Evolutionary conservation across 2,888 invertebrate genomes (phyloP), one percentile per base, ranked within the genome.

Genomic region (Amiota mariae): DNA sequence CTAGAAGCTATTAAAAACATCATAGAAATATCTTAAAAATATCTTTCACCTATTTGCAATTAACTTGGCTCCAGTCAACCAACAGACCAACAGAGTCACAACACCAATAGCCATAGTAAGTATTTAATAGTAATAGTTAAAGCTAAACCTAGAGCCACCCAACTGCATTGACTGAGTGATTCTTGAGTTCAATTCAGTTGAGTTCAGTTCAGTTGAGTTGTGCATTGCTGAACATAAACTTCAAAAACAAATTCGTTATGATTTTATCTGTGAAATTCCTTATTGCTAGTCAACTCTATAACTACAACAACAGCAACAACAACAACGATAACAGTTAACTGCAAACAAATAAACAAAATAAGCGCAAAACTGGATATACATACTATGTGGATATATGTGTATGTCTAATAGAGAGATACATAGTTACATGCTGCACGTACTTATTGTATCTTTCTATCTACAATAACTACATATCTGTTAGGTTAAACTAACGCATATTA

Each of bases 321-420:
- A 63, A 61, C 71, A 70, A 70, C 70, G 20, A 51, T 54, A 51
- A 51, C 68, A 72, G 67, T 72, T 72, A 67, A 67, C 66, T 63
- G 70, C 63, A 63, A 51, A 68, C 54, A 68, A 36, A 36, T 36
- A 36, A 36, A 66, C 66, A 54, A 36, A 36, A n/a, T 51, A 36
- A 73, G 71, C 75, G 59, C 67, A 71, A 73, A 59, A 74, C 71
- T 71, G 67, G 67, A 47, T 59, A 59, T 59, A 36, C 8, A 36
- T n/a, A n/a, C 2, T 36, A 36, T 36, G 36, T 4, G 36, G 0
- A 6, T 36, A 6, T 36, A 6, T 24, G 24, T 24, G 36, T 36
- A 6, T 36, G 36, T 36, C 2, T 24, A 3, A 24, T 24, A 24
- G 1, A 24, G 1, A 24, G 1, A 24, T 24, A 24, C 3, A 24